These are phyloP conservation scores for Radopholus similis DNA, from an alignment of 1,140 invertebrate genomes.

Conservation along the genomic window DNA sequence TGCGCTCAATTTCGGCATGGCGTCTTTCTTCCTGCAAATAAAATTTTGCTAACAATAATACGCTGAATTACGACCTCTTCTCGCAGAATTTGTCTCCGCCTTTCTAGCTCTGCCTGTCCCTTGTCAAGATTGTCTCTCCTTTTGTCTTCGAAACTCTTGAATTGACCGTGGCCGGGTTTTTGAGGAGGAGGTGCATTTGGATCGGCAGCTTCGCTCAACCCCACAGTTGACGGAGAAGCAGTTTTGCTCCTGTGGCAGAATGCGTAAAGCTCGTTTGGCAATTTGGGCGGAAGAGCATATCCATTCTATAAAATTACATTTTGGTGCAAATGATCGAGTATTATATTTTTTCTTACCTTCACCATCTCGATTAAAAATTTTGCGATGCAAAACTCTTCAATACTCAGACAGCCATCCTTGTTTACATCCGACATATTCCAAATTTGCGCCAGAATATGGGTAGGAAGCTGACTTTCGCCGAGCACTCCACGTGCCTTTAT, in stretches of 20 bases:
- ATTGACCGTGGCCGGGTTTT: constrained; percentile 35
- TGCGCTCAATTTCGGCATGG: constrained; percentile 62
- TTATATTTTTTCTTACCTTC: constrained; percentile 33
- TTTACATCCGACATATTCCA: constrained; percentile 69
- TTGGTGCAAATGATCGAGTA: not conserved
- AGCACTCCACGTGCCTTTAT: constrained; percentile 72
- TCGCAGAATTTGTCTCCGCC: constrained; percentile 77
- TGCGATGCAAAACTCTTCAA: constrained; percentile 58
- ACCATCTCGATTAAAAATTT: constrained; percentile 59
- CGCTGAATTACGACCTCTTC: constrained; percentile 64
- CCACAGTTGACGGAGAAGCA: constrained; percentile 35
- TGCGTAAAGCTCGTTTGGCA: constrained; percentile 48
- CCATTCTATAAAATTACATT: constrained; percentile 36
- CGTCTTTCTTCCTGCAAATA: constrained; percentile 61
- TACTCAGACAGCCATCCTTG: constrained; percentile 56
- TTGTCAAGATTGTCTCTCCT: constrained; percentile 94
- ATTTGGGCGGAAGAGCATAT: constrained; percentile 42
- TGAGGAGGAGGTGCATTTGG: constrained; percentile 48
- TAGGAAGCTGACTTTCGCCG: constrained; percentile 85
- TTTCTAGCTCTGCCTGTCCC: constrained; percentile 91
- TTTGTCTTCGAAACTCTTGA: constrained; percentile 86
- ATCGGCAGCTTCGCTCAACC: constrained; percentile 20
- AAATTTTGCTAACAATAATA: not conserved
- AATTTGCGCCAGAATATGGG: constrained; percentile 82
- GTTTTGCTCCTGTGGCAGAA: constrained; percentile 37